Conservation (phyloP, 2,888 invertebrate genomes). For the Plebejus anna region DNA sequence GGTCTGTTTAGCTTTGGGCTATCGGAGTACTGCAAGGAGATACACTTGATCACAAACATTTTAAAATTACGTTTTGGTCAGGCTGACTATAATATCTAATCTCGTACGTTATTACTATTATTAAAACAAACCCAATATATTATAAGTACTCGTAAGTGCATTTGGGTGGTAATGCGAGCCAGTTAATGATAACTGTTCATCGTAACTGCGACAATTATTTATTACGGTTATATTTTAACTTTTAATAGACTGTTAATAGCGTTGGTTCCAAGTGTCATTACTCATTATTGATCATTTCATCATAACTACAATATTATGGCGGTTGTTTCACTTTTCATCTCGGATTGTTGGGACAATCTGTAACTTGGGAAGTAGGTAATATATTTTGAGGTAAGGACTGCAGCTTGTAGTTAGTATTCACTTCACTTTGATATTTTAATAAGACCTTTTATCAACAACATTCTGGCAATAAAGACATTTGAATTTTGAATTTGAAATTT, state of each 20-base stretch:
- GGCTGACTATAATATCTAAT: background rate
- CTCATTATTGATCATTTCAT: background rate
- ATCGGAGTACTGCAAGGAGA: background rate
- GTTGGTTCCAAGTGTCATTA: background rate
- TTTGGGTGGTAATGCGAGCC: conserved; percentile 8
- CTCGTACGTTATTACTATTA: background rate
- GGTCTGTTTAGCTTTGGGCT: background rate
- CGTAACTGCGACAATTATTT: conserved; percentile 3
- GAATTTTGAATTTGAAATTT: too few species aligned
- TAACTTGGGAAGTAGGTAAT: too few species aligned
- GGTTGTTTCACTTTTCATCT: background rate
- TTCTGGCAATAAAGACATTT: too few species aligned
- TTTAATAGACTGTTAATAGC: background rate
- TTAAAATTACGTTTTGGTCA: background rate
- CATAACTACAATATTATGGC: background rate
- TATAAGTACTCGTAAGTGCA: background rate
- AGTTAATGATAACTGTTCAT: background rate
- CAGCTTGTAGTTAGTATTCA: too few species aligned
- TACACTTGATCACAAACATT: background rate
- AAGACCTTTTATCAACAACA: too few species aligned
- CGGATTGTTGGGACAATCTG: too few species aligned
- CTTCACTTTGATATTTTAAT: too few species aligned
- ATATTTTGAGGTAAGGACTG: too few species aligned
- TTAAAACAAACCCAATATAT: background rate
- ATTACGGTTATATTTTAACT: conserved; percentile 10